phyloP scores from a whole-genome alignment of 2,888 invertebrate species.

The Ecliptopera silaceata region DNA sequence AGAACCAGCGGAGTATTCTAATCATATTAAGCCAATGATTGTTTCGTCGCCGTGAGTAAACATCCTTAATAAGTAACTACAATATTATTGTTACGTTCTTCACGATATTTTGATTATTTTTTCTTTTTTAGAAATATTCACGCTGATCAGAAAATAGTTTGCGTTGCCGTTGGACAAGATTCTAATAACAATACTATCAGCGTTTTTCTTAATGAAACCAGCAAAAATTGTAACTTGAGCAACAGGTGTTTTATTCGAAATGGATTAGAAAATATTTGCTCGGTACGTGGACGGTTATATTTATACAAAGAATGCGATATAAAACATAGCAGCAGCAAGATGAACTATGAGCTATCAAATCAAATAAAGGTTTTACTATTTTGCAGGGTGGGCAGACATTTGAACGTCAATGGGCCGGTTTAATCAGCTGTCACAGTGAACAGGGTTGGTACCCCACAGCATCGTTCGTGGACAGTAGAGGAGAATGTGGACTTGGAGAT shows the following conservation, averaged over 20 bases:
- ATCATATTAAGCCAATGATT: conserved; percentile 86
- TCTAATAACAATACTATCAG: conserved; percentile 76
- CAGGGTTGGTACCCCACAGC: conserved; percentile 89
- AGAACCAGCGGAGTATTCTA: conserved; percentile 81
- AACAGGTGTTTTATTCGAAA: conserved; percentile 81
- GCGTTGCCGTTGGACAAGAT: conserved; percentile 85
- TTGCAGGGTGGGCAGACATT: conserved; percentile 45
- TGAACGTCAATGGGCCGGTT: conserved; percentile 84
- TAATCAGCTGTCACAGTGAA: conserved; percentile 85
- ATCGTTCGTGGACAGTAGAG: conserved; percentile 83
- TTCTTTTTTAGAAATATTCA: conserved; percentile 50
- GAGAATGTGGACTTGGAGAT: conserved; percentile 79
- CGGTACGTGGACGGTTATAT: conserved; percentile 50
- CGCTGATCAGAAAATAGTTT: conserved; percentile 71
- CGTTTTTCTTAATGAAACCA: conserved; percentile 72
- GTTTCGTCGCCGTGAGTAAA: conserved; percentile 75
- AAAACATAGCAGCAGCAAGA: background rate
- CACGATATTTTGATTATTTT: background rate
- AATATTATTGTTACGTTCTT: background rate
- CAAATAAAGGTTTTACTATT: too few species aligned
- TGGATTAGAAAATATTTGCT: conserved; percentile 58
- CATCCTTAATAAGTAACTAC: background rate
- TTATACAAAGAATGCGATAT: background rate
- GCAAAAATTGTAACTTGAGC: conserved; percentile 75
- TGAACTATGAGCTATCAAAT: background rate